phyloP scores from a whole-genome alignment of 1,140 invertebrate genomes.

The Adelges cooleyi region DNA sequence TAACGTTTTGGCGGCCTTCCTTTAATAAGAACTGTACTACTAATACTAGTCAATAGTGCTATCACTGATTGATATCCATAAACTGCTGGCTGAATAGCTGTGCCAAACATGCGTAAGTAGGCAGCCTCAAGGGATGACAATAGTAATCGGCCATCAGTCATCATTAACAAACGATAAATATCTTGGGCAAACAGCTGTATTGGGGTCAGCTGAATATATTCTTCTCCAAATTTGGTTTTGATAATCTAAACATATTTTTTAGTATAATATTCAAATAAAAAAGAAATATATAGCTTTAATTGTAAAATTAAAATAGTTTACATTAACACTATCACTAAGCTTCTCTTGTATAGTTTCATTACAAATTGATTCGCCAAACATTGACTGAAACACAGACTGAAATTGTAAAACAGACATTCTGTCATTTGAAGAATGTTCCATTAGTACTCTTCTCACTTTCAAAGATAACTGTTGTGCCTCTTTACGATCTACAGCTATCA shows the following conservation, averaged over 20 bases:
- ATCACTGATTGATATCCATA: slow-evolving; percentile 45
- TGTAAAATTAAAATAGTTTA: slow-evolving; percentile 33
- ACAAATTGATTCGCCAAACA: slow-evolving; percentile 41
- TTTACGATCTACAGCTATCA: slow-evolving; percentile 40
- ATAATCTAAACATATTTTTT: slow-evolving; percentile 16
- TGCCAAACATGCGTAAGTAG: slow-evolving; percentile 45
- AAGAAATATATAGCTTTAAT: neutral
- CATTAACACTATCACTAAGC: slow-evolving; percentile 42
- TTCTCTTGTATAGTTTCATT: slow-evolving; percentile 42
- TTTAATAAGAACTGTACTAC: slow-evolving; percentile 44
- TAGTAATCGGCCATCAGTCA: slow-evolving; percentile 42
- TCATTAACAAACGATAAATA: slow-evolving; percentile 45
- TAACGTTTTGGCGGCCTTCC: slow-evolving; percentile 39
- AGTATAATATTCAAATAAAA: neutral
- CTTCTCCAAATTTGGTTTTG: slow-evolving; percentile 36
- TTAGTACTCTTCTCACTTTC: slow-evolving; percentile 45
- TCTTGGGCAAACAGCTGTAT: slow-evolving; percentile 48
- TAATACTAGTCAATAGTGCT: slow-evolving; percentile 45
- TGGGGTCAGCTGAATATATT: slow-evolving; percentile 43
- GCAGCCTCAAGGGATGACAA: slow-evolving; percentile 45
- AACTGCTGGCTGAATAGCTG: slow-evolving; percentile 43
- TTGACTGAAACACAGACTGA: slow-evolving; percentile 40
- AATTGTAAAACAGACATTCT: slow-evolving; percentile 43
- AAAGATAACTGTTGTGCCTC: slow-evolving; percentile 41
- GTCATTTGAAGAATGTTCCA: slow-evolving; percentile 42